Conservation (phyloP, 2,888 invertebrate species). For the Parochlus steinenii region DNA sequence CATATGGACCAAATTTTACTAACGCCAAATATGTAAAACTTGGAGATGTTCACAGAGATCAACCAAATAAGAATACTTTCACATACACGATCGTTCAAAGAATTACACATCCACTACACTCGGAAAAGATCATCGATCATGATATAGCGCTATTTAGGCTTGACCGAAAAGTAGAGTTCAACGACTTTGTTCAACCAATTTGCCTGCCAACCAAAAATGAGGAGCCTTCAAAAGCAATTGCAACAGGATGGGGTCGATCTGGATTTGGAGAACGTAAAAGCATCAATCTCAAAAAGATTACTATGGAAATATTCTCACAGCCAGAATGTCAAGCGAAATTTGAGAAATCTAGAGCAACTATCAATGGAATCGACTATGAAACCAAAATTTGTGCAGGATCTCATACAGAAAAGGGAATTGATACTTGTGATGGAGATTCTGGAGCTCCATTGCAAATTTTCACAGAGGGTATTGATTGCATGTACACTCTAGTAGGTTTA, state of each 20-base stretch:
- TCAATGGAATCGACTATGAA: background rate
- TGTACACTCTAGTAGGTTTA: conserved; percentile 6
- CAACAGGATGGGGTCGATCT: too few species aligned
- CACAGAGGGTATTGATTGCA: conserved; percentile 1
- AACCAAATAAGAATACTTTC: background rate
- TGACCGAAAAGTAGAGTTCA: conserved; percentile 19
- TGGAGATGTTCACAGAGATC: conserved; percentile 1
- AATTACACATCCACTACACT: conserved; percentile 8
- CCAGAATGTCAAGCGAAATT: background rate
- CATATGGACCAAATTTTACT: too few species aligned
- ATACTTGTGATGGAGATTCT: conserved; percentile 6
- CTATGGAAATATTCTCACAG: too few species aligned
- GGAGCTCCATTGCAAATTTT: conserved; percentile 8
- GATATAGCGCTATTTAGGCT: conserved; percentile 29
- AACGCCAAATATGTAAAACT: conserved; percentile 9
- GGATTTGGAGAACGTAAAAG: too few species aligned
- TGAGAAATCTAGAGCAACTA: background rate
- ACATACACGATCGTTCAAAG: conserved; percentile 6
- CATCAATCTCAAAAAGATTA: too few species aligned
- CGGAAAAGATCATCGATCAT: too few species aligned
- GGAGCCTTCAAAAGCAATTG: too few species aligned
- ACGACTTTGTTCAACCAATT: conserved; percentile 8
- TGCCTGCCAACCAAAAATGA: too few species aligned
- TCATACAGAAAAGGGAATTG: conserved; percentile 4
- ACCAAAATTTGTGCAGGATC: conserved; percentile 6